Evolutionary conservation across 2,888 invertebrate species (phyloP), one percentile per base, ranked within the genome.

Genomic region (Orthosia cruda): DNA sequence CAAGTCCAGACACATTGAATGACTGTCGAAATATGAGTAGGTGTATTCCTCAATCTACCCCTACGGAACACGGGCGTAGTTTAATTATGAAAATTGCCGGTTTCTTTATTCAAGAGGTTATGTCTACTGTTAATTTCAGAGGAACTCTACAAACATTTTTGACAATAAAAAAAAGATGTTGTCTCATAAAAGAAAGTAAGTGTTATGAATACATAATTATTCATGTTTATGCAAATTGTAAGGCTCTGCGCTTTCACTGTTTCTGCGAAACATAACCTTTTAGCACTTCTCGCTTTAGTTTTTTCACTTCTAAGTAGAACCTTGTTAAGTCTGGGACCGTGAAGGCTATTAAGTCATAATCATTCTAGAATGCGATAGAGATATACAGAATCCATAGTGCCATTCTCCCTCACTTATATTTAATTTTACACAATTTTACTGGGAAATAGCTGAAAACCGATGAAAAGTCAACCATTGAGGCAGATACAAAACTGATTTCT

Each of bases 151-250:
- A 49, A 59, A 61, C 52, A 54, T 78, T 77, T 54, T 61, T 16
- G 26, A 20, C 18, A 9, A 59, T 50, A 52, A 61, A 54, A 79
- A 71, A 26, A 77, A 63, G 11, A n/a, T 50, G 32, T 54, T 58
- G 63, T 32, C 59, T 49, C 57, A 50, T 57, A 68, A 61, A 81
- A 82, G 50, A 55, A 57, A 61, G 52, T 72, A 59, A 72, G n/a
- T 55, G 65, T 73, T 59, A 84, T 69, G 68, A 83, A 83, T 58
- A 81, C 58, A 79, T 79, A 82, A 72, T 67, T 74, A 86, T 79
- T 77, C 71, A 75, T 80, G 73, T 83, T 70, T 83, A 77, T 80
- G 83, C 40, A 83, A 85, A 86, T 86, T 77, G 40, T 52, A 45
- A 62, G 55, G 58, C 18, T 61, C 18, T 23, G 45, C 55, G n/a